Conservation (phyloP, 2,888 invertebrate genomes). For the Microctonus aethiopoides region DNA sequence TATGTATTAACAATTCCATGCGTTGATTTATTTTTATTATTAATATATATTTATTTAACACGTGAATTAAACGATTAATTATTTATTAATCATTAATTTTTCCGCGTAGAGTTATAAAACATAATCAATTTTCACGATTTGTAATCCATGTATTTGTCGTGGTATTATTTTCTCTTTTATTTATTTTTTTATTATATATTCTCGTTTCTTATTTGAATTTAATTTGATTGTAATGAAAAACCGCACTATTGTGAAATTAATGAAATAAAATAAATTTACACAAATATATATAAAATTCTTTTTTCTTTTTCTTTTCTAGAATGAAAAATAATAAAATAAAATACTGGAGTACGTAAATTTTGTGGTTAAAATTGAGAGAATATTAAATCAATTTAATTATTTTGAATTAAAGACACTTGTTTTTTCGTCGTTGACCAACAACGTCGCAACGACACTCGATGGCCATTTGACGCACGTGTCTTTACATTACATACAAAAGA, state of each 20-base stretch:
- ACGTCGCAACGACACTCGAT: background rate
- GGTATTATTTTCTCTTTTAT: background rate
- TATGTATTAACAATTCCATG: background rate
- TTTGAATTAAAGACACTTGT: background rate
- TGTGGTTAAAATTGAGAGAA: too few relatives aligned
- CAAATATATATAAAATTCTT: too few relatives aligned
- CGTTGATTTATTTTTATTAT: background rate
- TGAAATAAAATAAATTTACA: too few relatives aligned
- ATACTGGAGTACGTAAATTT: too few relatives aligned
- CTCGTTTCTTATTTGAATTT: too few relatives aligned
- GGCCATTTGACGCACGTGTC: background rate
- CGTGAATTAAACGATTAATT: background rate
- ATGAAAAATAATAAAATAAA: too few relatives aligned
- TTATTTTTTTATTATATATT: background rate
- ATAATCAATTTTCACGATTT: background rate
- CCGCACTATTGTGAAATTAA: too few relatives aligned
- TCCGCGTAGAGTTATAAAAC: background rate
- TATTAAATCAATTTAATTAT: background rate
- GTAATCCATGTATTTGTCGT: background rate
- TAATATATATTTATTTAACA: too few relatives aligned
- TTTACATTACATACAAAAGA: background rate
- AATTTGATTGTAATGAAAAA: background rate
- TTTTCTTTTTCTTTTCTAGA: too few relatives aligned
- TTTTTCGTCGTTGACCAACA: background rate
- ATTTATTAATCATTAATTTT: background rate